A percentile compares a stretch with the other conserved stretches of the same genome.
These are phyloP conservation scores for Dromius quadrimaculatus DNA, from an alignment of 2,888 invertebrate species.

Conservation along the genomic window DNA sequence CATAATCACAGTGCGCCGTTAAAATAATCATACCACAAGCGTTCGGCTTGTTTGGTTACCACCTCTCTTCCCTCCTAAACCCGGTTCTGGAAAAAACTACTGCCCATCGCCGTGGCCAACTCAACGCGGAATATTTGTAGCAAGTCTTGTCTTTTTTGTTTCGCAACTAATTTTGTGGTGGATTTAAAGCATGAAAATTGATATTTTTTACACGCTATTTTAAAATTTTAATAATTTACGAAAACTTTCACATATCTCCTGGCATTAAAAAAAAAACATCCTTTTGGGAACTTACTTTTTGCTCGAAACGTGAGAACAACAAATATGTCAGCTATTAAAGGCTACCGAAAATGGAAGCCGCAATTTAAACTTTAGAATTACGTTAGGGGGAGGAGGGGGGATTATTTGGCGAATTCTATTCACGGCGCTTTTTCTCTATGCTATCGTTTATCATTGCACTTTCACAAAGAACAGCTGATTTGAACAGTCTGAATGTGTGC, in stretches of 20 bases:
- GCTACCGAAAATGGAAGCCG: no score
- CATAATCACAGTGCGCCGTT: slow-evolving; percentile 50
- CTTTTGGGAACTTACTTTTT: background rate
- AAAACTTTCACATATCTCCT: slow-evolving; percentile 11
- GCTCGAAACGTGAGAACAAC: background rate
- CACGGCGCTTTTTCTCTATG: no score
- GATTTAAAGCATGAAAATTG: slow-evolving; percentile 20
- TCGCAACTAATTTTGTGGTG: slow-evolving; percentile 20
- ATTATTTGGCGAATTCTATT: no score
- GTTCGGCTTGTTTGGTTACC: slow-evolving; percentile 56
- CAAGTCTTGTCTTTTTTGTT: slow-evolving; percentile 9
- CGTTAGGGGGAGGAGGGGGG: no score
- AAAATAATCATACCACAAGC: slow-evolving; percentile 52
- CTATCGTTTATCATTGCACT: no score
- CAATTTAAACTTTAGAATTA: no score
- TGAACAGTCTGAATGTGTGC: no score
- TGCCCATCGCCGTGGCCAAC: slow-evolving; percentile 38
- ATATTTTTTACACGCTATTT: slow-evolving; percentile 14
- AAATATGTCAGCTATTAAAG: no score
- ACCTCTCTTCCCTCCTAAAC: slow-evolving; percentile 54
- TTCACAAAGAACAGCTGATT: no score
- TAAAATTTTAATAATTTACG: slow-evolving; percentile 12
- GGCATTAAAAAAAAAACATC: background rate
- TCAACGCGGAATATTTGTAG: slow-evolving; percentile 9
- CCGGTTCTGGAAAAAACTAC: slow-evolving; percentile 57